Evolutionary conservation across 2,113 vertebrate species (phyloP).

Genomic region (Alosa alosa): DNA sequence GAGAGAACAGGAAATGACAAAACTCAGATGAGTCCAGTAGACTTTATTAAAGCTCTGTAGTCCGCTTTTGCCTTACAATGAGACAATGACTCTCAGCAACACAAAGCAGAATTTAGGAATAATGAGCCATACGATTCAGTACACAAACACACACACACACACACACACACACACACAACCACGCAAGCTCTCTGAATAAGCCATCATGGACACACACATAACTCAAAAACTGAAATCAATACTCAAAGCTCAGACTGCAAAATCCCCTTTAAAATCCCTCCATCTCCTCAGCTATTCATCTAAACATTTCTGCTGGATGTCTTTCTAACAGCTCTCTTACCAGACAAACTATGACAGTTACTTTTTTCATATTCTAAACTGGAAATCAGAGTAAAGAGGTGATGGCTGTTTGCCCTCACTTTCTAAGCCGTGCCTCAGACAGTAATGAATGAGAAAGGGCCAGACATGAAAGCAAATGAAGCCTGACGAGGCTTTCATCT

Average conservation of each 20-base stretch:
- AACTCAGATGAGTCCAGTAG: slow-evolving; percentile 62
- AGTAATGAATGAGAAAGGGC: slow-evolving; percentile 12
- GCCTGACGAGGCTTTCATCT: background rate
- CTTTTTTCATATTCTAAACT: background rate
- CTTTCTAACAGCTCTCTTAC: background rate
- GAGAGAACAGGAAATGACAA: slow-evolving; percentile 59
- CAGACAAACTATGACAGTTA: background rate
- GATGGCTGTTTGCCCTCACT: background rate
- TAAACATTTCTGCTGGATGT: background rate
- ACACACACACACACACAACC: background rate
- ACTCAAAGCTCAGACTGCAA: background rate
- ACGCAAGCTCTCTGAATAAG: slow-evolving; percentile 37
- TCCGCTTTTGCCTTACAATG: slow-evolving; percentile 55
- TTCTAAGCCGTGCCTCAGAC: background rate
- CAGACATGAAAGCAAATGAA: background rate
- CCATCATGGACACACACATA: slow-evolving; percentile 49
- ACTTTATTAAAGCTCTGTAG: slow-evolving; percentile 67
- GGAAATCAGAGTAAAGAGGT: background rate
- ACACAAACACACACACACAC: slow-evolving; percentile 39
- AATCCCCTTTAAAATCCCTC: background rate
- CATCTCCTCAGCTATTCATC: background rate
- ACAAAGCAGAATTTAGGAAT: too few species aligned
- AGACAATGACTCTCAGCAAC: background rate
- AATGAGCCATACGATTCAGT: slow-evolving; percentile 20
- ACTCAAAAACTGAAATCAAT: slow-evolving; percentile 3